Evolutionary conservation across 2,888 invertebrate species (phyloP), one percentile per base, ranked within the genome.

Genomic region (Eupithecia subfuscata): DNA sequence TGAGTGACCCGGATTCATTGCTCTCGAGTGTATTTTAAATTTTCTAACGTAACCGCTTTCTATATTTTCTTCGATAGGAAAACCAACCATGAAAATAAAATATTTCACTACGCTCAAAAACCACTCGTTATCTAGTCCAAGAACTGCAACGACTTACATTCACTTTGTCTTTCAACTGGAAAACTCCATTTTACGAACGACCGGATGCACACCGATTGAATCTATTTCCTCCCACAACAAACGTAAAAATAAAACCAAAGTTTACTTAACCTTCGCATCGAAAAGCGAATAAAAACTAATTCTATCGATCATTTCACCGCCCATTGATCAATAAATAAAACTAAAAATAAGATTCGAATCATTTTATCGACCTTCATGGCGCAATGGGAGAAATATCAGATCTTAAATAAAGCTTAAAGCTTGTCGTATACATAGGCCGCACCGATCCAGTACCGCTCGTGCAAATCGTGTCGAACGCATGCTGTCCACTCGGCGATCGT

Each of bases 251-350:
- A 68, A 67, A 40, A 14, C 14, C 22, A 25, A 68, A 34, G 37
- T 68, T 22, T 68, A 43, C 22, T 16, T 70, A 52, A 70, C 43
- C 43, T 67, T 67, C 52, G 11, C 45, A 45, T 72, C 67, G 67
- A n/a, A 67, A 45, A 30, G 22, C 25, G 25, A 48, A 52, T 68
- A 68, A 72, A 52, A 69, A 67, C 40, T 63, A 60, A 48, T 56
- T 40, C 9, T 56, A 60, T 68, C 68, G 68, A 34, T 69, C 60
- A 73, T 69, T 69, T 69, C 69, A 69, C 63, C 37, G n/a, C n/a
- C 63, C 64, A 64, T 75, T 63, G 40, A 67, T 76, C 70, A 73
- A 76, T 43, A 73, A 73, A 76, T 76, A 76, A 68, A 73, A 69
- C 73, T 63, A 70, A 70, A 70, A 73, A 68, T 70, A 70, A 73